Evolutionary conservation across 2,888 invertebrate genomes (phyloP).

Genomic region (Leucophenga maculata): DNA sequence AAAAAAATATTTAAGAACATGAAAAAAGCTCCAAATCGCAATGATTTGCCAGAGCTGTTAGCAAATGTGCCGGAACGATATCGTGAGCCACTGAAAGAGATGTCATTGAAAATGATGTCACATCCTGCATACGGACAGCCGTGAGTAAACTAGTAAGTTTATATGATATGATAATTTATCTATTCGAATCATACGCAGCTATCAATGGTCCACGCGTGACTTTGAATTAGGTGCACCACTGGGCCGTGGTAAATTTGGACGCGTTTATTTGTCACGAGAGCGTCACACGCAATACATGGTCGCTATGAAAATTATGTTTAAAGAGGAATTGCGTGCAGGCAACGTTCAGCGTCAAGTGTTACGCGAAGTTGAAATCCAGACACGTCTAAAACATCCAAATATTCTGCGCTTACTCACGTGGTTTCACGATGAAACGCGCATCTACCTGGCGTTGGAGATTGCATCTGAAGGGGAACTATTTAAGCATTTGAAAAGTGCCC

Average conservation of each 20-base stretch:
- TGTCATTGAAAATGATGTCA: conserved; percentile 74
- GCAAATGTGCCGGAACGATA: conserved; percentile 65
- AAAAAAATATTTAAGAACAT: neutral
- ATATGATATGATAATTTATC: neutral
- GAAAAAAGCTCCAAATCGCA: conserved; percentile 59
- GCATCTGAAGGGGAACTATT: conserved; percentile 91
- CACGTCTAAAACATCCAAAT: conserved; percentile 86
- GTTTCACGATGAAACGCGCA: conserved; percentile 89
- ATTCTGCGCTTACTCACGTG: conserved; percentile 88
- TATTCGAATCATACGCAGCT: conserved; percentile 70
- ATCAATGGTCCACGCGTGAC: conserved; percentile 83
- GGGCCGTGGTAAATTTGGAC: conserved; percentile 94
- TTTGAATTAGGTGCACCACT: conserved; percentile 90
- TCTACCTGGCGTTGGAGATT: conserved; percentile 91
- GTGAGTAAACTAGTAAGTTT: conserved; percentile 71
- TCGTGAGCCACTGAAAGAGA: conserved; percentile 63
- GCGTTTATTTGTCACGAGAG: conserved; percentile 90
- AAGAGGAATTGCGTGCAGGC: conserved; percentile 84
- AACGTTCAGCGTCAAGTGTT: conserved; percentile 87
- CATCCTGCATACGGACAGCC: conserved; percentile 77
- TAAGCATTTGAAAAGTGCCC: conserved; percentile 79
- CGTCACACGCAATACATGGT: conserved; percentile 83
- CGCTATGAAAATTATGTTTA: conserved; percentile 86
- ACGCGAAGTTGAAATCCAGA: conserved; percentile 94
- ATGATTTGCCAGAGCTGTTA: conserved; percentile 60